These are phyloP conservation scores for Mya arenaria DNA, from an alignment of 1,140 invertebrate genomes.

Conservation along the genomic window DNA sequence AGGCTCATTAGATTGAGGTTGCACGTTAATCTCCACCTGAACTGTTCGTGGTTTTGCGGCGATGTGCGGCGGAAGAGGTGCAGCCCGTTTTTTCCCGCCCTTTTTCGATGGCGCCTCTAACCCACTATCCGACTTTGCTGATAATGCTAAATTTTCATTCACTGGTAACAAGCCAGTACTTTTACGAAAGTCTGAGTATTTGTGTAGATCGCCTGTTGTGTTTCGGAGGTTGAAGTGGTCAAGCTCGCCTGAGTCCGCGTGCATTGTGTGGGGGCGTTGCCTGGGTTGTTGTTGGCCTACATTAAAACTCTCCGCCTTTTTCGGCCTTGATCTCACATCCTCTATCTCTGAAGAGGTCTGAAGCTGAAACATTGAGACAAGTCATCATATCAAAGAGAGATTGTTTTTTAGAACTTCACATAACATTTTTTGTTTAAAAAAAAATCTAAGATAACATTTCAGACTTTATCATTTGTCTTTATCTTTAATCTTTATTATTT, in stretches of 20 bases:
- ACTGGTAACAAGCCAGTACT: slow-evolving; percentile 34
- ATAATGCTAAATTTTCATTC: slow-evolving; percentile 47
- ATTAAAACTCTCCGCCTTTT: slow-evolving; percentile 43
- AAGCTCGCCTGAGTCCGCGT: slow-evolving; percentile 46
- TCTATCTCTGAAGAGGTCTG: no score
- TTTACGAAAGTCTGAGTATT: slow-evolving; percentile 26
- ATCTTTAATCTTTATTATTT: no score
- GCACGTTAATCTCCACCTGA: slow-evolving; percentile 64
- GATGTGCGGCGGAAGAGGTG: slow-evolving; percentile 67
- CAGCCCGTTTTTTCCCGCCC: slow-evolving; percentile 66
- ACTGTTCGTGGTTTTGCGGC: slow-evolving; percentile 54
- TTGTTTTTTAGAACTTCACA: no score
- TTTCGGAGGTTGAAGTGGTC: slow-evolving; percentile 34
- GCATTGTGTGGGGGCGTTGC: slow-evolving; percentile 71
- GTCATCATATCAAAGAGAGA: no score
- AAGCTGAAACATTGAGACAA: no score
- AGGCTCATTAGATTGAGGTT: slow-evolving; percentile 26
- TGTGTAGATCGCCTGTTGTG: slow-evolving; percentile 44
- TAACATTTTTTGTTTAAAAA: no score
- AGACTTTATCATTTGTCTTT: no score
- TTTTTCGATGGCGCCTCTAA: slow-evolving; percentile 24
- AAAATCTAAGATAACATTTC: no score
- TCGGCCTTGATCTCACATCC: background rate
- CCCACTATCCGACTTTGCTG: slow-evolving; percentile 10
- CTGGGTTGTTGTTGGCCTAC: background rate